phyloP scores from a whole-genome alignment of 1,140 invertebrate species.

The Sinella curviseta region DNA sequence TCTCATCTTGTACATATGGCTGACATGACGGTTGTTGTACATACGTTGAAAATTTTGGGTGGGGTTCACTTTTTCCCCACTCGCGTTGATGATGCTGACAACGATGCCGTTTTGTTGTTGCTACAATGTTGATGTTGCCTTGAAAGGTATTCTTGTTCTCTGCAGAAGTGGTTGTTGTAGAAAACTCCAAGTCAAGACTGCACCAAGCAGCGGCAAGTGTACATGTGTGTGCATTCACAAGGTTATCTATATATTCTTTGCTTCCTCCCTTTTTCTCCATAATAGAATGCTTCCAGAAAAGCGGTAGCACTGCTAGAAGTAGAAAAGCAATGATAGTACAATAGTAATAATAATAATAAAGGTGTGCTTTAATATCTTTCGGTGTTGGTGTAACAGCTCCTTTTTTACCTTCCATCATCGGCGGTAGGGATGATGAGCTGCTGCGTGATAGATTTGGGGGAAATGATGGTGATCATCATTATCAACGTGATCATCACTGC shows the following conservation, averaged over 20 bases:
- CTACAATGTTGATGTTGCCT: background rate
- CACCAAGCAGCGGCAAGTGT: background rate
- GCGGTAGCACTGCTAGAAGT: background rate
- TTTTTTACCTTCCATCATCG: no score
- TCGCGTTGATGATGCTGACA: background rate
- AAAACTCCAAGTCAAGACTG: no score
- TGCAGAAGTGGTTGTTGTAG: background rate
- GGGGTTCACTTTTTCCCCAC: background rate
- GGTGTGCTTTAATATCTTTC: background rate
- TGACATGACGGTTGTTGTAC: background rate
- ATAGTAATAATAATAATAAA: background rate
- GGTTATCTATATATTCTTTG: background rate
- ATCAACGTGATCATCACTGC: background rate
- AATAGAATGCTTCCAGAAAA: background rate
- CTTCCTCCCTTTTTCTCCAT: background rate
- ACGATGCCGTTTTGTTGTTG: background rate
- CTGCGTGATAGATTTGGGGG: slow-evolving; percentile 15
- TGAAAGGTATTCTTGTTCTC: background rate
- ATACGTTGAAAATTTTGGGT: background rate
- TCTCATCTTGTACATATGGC: background rate
- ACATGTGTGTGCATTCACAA: background rate
- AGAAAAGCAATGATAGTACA: background rate
- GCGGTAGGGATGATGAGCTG: background rate
- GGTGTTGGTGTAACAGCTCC: background rate
- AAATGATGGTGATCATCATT: slow-evolving; percentile 13